Conservation (phyloP, 2,113 vertebrate genomes). For the Pseudonaja textilis region DNA sequence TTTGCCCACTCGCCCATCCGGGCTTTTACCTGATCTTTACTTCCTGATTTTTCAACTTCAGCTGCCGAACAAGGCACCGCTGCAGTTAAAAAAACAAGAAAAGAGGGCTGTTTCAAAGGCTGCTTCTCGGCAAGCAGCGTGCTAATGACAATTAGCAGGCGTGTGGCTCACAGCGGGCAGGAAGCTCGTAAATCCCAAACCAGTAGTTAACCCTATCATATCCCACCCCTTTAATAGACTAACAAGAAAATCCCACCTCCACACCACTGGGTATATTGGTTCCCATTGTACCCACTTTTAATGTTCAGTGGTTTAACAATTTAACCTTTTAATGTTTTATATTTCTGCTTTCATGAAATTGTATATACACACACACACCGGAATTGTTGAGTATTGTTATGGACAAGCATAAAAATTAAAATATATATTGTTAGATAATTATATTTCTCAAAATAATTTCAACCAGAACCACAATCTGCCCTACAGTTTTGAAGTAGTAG, state of each 20-base stretch:
- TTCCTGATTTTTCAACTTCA: too few species aligned
- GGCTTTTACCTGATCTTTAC: too few species aligned
- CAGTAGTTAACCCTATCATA: too few species aligned
- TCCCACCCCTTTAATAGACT: background rate
- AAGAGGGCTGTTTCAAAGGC: too few species aligned
- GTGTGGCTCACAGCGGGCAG: too few species aligned
- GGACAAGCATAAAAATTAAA: background rate
- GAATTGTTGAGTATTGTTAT: background rate
- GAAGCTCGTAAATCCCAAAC: too few species aligned
- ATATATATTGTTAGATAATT: background rate
- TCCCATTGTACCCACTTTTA: background rate
- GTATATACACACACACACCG: too few species aligned
- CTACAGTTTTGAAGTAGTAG: background rate
- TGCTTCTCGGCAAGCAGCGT: too few species aligned
- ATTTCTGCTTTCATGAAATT: background rate
- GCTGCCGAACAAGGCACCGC: too few species aligned
- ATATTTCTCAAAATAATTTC: background rate
- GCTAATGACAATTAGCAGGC: too few species aligned
- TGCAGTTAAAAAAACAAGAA: too few species aligned
- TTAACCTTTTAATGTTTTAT: background rate
- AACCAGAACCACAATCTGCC: background rate
- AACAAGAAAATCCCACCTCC: background rate
- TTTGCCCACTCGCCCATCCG: too few species aligned
- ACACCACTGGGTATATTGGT: background rate
- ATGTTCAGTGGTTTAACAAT: background rate